Evolutionary conservation across 2,797 vertebrate genomes (phyloP).

Genomic region (Notolabrus celidotus): DNA sequence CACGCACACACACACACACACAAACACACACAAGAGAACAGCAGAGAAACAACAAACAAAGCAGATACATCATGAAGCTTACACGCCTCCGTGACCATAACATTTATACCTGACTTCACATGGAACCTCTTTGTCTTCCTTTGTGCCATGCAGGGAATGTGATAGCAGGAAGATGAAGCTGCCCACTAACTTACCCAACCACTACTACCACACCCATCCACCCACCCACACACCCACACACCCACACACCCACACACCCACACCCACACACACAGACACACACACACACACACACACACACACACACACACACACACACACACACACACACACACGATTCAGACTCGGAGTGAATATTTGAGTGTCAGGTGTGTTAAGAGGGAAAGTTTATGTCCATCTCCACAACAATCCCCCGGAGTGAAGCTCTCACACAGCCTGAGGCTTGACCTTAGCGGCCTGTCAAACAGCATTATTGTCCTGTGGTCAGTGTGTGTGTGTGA

Average conservation of each 20-base stretch:
- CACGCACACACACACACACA: conserved; percentile 8
- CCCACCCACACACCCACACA: background rate
- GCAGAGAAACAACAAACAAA: conserved; percentile 3
- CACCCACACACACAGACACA: background rate
- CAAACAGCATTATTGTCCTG: conserved; percentile 68
- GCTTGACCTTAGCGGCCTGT: conserved; percentile 76
- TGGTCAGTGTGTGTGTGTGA: conserved; percentile 33
- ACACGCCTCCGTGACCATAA: conserved; percentile 22
- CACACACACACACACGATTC: conserved; percentile 2
- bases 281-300: conserved; percentile 8
- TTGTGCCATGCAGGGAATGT: conserved; percentile 18
- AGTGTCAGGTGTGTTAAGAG: conserved; percentile 38
- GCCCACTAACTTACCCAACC: background rate
- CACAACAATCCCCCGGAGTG: conserved; percentile 57
- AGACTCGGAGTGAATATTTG: conserved; percentile 16
- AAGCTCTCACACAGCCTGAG: conserved; percentile 58
- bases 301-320: background rate
- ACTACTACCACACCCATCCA: background rate
- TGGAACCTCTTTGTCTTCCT: conserved; percentile 13
- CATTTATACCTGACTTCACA: conserved; percentile 28
- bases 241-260: background rate
- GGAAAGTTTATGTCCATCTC: conserved; percentile 38
- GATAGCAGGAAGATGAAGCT: background rate
- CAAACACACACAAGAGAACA: conserved; percentile 5
- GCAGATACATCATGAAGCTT: conserved; percentile 22